Evolutionary conservation across 1,140 invertebrate species (phyloP), one percentile per base, ranked within the genome.

Genomic region (Orussus abietinus): DNA sequence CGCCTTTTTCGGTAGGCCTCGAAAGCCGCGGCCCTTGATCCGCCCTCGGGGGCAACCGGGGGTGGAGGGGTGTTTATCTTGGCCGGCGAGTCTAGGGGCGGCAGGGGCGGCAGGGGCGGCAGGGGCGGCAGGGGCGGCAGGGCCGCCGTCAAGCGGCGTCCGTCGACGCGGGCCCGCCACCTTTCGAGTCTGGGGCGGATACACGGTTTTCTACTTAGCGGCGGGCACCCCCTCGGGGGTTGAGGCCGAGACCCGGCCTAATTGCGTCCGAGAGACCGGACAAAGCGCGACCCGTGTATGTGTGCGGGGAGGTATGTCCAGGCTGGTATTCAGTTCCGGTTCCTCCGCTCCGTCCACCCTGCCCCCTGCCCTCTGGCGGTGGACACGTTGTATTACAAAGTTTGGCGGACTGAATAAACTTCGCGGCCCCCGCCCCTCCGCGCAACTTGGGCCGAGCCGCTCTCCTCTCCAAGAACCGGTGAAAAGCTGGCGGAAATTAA

Each of bases 161-260:
- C 22, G 38, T 30, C 29, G 45, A 26, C 18, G 40, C 33, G 40
- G 40, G n/a, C 22, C 22, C 22, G n/a, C 22, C 6, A 25, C 22
- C 22, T 25, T 25, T 25, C 22, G 22, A 25, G 22, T 20, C 34
- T 11, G 59, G 55, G 67, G 64, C 69, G 58, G 61, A 57, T 64
- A 73, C 70, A 73, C 69, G 70, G 69, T 73, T 73, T 73, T 73
- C 70, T 73, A 73, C 70, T 73, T 73, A 72, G 64, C 57, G 58
- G 49, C 55, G 54, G 60, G 53, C 58, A 57, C 51, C 64, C 64
- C 59, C 55, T 51, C 57, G 59, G 64, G 64, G 55, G 41, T 56
- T 53, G 62, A 49, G 55, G 47, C 56, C 53, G 57, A 65, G 61
- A 64, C 64, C 66, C 68, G 68, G 66, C 70, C 70, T 73, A 73